Base-by-base conservation (phyloP, 2,113 vertebrate genomes). In the Typhlomys cinereus region DNA sequence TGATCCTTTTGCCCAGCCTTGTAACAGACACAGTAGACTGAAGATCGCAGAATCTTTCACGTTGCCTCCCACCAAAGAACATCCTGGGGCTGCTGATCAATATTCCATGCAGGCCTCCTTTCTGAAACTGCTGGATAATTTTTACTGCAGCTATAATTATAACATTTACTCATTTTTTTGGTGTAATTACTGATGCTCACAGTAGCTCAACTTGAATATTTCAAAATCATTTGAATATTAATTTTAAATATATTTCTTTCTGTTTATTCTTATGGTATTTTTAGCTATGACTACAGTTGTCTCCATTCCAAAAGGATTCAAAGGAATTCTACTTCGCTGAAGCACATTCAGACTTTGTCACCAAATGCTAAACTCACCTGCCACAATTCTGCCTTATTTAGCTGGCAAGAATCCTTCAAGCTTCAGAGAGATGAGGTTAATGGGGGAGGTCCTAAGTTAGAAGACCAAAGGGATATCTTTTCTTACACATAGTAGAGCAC, bases 171-270 rank as follows among this genome's bases (percentile, higher is more conserved):
- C 96, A 96, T 95, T 95, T 96, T 39, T 95, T 96, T 95, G 92
- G 88, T 93, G 67, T 97, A 97, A 97, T 97, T 96, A 96, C 95
- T 95, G 93, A 95, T 96, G 90, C 94, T 96, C 90, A 88, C 85
- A 92, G 96, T 90, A 96, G 92, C 92, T 95, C 94, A 84, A 94
- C 92, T 91, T 95, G 96, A 95, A 95, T 97, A 95, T 96, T 96
- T 96, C 96, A 96, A 95, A 95, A 97, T 93, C 95, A 95, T 96
- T 96, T 97, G 92, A 97, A 95, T 96, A 95, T 97, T 96, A 96
- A 97, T 96, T 94, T 93, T 91, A 97, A 93, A 92, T 93, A 71
- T 52, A 95, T 95, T 96, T 95, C 85, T 95, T 82, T 84, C 34
- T 94, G 79, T 90, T 95, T 95, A 73, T 92, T 92, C 89, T 88